A percentile compares a stretch with the other conserved stretches of the same genome.
Evolutionary conservation across 2,888 invertebrate species (phyloP).

Genomic region (Leptinotarsa rubiginosa): DNA sequence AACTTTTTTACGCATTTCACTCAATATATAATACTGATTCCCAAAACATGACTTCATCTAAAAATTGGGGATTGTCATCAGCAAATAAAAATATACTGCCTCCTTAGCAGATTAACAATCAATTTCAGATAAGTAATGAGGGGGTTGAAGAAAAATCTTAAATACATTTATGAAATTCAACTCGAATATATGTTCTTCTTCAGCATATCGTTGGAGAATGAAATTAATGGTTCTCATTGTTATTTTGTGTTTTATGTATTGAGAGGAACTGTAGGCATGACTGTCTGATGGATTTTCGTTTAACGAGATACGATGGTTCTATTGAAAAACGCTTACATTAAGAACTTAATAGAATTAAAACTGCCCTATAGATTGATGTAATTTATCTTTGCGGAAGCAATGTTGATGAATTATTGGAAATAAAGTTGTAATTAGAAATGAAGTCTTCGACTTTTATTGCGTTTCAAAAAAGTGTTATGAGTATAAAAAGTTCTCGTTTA

Average conservation of each 20-base stretch:
- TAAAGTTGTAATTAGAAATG: constrained; percentile 16
- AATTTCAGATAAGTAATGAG: background rate
- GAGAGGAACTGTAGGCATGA: background rate
- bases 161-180: background rate
- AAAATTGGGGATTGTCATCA: too few relatives aligned
- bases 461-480: too few relatives aligned
- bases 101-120: background rate
- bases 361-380: constrained; percentile 28
- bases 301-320: background rate
- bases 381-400: constrained; percentile 7
- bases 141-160: background rate
- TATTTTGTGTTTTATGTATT: background rate
- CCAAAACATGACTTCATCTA: too few relatives aligned
- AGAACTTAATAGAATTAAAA: constrained; percentile 20
- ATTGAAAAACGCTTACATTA: constrained; percentile 29
- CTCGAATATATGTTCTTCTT: too few relatives aligned
- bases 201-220: too few relatives aligned
- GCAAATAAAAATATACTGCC: background rate
- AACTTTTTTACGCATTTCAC: background rate
- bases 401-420: constrained; percentile 20
- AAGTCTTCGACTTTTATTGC: background rate
- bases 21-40: background rate
- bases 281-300: constrained; percentile 11
- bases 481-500: too few relatives aligned
- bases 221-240: background rate